phyloP scores from a whole-genome alignment of 2,113 vertebrate species.

The Anguilla rostrata region DNA sequence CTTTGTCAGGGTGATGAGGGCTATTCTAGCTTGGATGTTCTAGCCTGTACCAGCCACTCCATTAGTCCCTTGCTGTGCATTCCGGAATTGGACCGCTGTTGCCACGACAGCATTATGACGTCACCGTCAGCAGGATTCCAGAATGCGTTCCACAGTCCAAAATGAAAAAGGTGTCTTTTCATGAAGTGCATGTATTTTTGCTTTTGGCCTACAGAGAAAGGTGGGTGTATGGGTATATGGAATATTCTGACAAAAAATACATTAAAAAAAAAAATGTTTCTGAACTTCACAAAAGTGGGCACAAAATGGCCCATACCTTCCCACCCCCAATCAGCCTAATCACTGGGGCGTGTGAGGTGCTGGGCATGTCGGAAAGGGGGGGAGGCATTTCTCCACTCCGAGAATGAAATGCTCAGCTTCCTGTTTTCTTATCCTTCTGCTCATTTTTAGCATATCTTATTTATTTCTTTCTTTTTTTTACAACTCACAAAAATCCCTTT shows the following conservation, averaged over 20 bases:
- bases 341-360: slow-evolving; percentile 39
- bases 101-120: not conserved
- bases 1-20: not conserved
- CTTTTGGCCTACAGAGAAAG: not conserved
- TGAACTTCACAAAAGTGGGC: slow-evolving; percentile 36
- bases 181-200: not conserved
- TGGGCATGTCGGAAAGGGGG: slow-evolving; percentile 37
- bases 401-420: slow-evolving; percentile 56
- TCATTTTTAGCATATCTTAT: slow-evolving; percentile 2
- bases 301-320: slow-evolving; percentile 17
- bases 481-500: slow-evolving; percentile 21
- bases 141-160: not conserved
- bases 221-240: not conserved
- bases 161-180: not conserved
- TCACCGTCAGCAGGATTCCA: not conserved
- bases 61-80: no score
- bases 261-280: no score
- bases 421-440: slow-evolving; percentile 39
- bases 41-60: no score
- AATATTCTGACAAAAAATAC: slow-evolving; percentile 27
- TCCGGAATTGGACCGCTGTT: not conserved
- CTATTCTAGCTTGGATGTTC: not conserved
- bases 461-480: slow-evolving; percentile 27
- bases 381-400: slow-evolving; percentile 25
- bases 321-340: slow-evolving; percentile 53